Percentiles rank a stretch among this genome's conserved stretches.
These are phyloP conservation scores for Bombus polaris DNA, from an alignment of 1,140 invertebrate species.

Conservation along the genomic window DNA sequence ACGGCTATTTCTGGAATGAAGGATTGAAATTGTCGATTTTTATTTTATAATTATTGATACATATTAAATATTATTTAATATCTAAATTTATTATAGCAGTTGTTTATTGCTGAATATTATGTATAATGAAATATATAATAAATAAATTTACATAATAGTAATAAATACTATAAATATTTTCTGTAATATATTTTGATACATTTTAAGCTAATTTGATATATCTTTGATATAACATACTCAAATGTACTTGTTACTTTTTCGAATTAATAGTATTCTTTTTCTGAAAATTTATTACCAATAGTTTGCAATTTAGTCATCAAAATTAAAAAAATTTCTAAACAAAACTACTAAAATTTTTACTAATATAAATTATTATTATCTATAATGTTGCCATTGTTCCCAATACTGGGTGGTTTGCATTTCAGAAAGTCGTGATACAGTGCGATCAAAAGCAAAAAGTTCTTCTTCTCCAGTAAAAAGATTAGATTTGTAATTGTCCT, in stretches of 20 bases:
- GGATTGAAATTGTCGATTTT: background rate
- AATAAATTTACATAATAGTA: slow-evolving; percentile 16
- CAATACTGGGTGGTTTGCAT: slow-evolving; percentile 98
- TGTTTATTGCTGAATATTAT: background rate
- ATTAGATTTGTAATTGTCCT: slow-evolving; percentile 89
- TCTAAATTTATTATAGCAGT: background rate
- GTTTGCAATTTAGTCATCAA: background rate
- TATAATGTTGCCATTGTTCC: slow-evolving; percentile 88
- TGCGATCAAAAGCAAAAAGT: slow-evolving; percentile 97
- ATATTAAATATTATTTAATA: background rate
- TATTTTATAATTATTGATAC: background rate
- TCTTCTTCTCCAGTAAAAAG: slow-evolving; percentile 99
- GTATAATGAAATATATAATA: background rate
- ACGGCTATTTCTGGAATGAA: background rate
- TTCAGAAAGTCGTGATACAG: slow-evolving; percentile 94
- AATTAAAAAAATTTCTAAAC: background rate
- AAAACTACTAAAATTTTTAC: slow-evolving; percentile 41
- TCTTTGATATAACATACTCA: background rate
- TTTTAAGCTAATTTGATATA: background rate
- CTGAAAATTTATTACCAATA: background rate
- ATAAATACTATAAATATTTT: slow-evolving; percentile 26
- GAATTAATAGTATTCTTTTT: background rate
- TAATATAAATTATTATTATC: slow-evolving; percentile 58
- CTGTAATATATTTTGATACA: background rate
- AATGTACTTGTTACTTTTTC: background rate